Base-by-base conservation (phyloP, 1,140 invertebrate species). In the Meloidogyne chitwoodi region DNA sequence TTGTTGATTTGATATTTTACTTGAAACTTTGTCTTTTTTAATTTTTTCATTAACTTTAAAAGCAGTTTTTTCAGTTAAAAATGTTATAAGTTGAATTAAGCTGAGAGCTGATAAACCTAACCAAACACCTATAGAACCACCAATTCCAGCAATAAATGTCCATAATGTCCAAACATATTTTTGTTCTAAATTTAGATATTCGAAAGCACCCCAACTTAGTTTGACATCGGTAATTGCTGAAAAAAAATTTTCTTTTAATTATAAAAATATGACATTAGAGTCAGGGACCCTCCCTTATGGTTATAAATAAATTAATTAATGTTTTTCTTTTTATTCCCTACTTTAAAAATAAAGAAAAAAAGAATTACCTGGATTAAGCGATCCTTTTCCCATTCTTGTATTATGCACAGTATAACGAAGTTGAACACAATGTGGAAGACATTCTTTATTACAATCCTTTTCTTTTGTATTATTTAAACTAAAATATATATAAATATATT, bases 381-480 rank as follows among this genome's bases (percentile, higher is more conserved):
- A 41, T 62, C 65, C 34, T 38, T 38, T 48, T 16, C 76, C 74
- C 41, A 79, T 76, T 16, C 4, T 27, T 31, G 41, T 62, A n/a
- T 27, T 24, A 19, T 26, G 34, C 16, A 73, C 74, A 68, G 78
- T 75, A 71, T 83, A 85, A 56, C 84, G 79, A 34, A 84, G 75
- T 70, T 85, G 83, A 16, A 75, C 68, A 72, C 84, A 85, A 56
- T 82, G 76, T 14, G 84, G 83, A 27, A 80, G 77, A 48, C 84
- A 85, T 34, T 76, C 79, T 27, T 84, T 74, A 0, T 79, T 64
- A 63, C 84, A 85, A 38, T 70, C 38, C 19, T 76, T 68, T 26
- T 85, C 84, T 6, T 79, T 77, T 65, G 76, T 83, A 84, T 48
- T 77, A 31, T 27, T 64, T 64, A 27, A 22, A 73, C 29, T 41